A percentile compares a stretch with the other conserved stretches of the same genome.
phyloP scores from a whole-genome alignment of 2,888 invertebrate species.

The Salpingus planirostris region DNA sequence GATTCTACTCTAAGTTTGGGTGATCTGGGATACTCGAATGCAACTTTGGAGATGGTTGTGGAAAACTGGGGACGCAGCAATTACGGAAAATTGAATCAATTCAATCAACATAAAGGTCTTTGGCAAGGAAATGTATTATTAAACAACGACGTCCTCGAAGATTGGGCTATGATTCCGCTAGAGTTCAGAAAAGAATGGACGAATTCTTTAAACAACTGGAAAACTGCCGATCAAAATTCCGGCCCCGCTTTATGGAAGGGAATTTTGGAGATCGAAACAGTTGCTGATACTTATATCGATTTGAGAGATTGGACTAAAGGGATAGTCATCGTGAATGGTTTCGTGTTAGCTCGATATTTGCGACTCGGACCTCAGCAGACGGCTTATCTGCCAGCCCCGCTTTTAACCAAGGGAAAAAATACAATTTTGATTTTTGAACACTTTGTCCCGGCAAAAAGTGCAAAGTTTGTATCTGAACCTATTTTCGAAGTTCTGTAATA shows the following conservation, averaged over 20 bases:
- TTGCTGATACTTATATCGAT: slow-evolving; percentile 69
- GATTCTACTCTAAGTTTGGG: slow-evolving; percentile 31
- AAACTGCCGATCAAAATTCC: slow-evolving; percentile 65
- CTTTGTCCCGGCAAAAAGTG: slow-evolving; percentile 26
- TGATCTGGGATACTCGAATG: slow-evolving; percentile 18
- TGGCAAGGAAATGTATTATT: slow-evolving; percentile 42
- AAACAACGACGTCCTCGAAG: slow-evolving; percentile 34
- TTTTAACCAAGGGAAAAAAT: slow-evolving; percentile 49
- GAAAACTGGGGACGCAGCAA: slow-evolving; percentile 82
- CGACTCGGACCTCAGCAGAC: slow-evolving; percentile 72
- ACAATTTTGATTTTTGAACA: slow-evolving; percentile 38
- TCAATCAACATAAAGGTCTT: slow-evolving; percentile 38
- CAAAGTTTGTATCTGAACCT: too few relatives aligned
- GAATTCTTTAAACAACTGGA: slow-evolving; percentile 32
- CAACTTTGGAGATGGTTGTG: slow-evolving; percentile 41
- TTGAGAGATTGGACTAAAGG: slow-evolving; percentile 82
- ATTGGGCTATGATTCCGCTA: slow-evolving; percentile 45
- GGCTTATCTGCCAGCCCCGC: slow-evolving; percentile 71
- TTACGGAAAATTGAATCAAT: slow-evolving; percentile 36
- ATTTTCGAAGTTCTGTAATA: too few relatives aligned
- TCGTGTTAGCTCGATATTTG: slow-evolving; percentile 78
- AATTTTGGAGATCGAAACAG: slow-evolving; percentile 41
- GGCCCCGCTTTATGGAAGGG: slow-evolving; percentile 52
- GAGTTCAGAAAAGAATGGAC: slow-evolving; percentile 46
- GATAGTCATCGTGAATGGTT: slow-evolving; percentile 72